Base-by-base conservation (phyloP, 2,797 vertebrate species). In the Fistularia commersonii region DNA sequence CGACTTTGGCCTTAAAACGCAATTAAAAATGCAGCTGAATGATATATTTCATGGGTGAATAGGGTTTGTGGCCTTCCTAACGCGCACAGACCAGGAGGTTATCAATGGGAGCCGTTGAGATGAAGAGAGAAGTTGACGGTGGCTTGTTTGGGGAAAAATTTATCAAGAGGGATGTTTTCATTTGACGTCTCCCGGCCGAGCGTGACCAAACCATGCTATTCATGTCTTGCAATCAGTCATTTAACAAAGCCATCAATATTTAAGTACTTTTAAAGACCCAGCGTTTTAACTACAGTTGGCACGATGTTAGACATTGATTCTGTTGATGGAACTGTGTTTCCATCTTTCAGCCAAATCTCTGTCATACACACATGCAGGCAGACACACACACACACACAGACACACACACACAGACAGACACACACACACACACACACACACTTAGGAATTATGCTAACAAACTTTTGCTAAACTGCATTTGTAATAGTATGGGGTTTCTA, bases 211-310 rank as follows among this genome's bases (percentile, higher is more conserved):
- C 31, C 31, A 41, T 47, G 42, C 10, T 8, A 5, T 8, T 38
- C 9, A 3, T 31, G 13, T 54, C 8, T 37, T 51, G 47, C 41
- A 32, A 55, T 23, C 12, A 34, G 1, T 36, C 36, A 35, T 48
- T 72, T 14, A 60, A 38, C 35, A 53, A 32, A 51, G 45, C 23
- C 45, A 52, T 65, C 41, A 72, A 64, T 62, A 60, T 32, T 40
- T 56, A 8, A 48, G 15, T 44, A 49, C 44, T 32, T 46, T 53
- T 46, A 61, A 51, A 54, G 35, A 54, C 32, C 35, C 34, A 34
- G 4, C 0, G 0, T 23, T 23, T 23, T 23, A 23, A 23, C 23
- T 23, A 23, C 23, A 23, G 23, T 23, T 23, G 23, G 23, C 23
- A 23, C 4, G 4, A 23, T 23, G 23, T 23, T 23, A 23, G 23